phyloP scores from a whole-genome alignment of 2,113 vertebrate species.

The Ginglymostoma cirratum region DNA sequence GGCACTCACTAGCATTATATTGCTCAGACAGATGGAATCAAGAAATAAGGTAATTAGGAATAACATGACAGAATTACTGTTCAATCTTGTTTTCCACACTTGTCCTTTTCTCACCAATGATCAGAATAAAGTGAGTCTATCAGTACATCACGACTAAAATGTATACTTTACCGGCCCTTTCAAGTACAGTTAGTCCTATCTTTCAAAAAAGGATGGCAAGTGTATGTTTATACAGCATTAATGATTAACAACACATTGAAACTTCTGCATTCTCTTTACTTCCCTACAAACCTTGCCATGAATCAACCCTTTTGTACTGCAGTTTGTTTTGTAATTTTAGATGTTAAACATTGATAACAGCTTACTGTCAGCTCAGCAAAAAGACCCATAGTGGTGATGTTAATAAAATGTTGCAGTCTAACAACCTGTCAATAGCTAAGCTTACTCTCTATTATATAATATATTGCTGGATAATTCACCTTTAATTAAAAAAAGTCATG shows the following conservation, averaged over 20 bases:
- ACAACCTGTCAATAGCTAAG: background rate
- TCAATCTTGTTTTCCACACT: background rate
- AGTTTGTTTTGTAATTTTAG: background rate
- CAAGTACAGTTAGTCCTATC: background rate
- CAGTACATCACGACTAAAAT: background rate
- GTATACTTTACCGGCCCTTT: background rate
- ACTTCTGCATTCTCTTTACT: background rate
- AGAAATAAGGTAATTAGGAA: background rate
- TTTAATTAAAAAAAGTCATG: background rate
- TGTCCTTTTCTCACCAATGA: too few relatives aligned
- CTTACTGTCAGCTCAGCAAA: background rate
- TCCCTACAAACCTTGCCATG: background rate
- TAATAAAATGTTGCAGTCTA: background rate
- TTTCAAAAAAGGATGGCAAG: background rate
- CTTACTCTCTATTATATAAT: background rate
- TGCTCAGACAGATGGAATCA: background rate
- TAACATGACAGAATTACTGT: background rate
- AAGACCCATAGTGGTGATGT: background rate
- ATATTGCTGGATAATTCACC: background rate
- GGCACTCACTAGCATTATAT: background rate
- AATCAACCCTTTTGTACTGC: background rate
- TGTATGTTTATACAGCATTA: background rate
- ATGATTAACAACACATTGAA: background rate
- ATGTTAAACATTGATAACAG: slow-evolving; percentile 7
- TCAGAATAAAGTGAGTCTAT: background rate